Conservation (phyloP, 2,113 vertebrate species). For the Pitta sordida region DNA sequence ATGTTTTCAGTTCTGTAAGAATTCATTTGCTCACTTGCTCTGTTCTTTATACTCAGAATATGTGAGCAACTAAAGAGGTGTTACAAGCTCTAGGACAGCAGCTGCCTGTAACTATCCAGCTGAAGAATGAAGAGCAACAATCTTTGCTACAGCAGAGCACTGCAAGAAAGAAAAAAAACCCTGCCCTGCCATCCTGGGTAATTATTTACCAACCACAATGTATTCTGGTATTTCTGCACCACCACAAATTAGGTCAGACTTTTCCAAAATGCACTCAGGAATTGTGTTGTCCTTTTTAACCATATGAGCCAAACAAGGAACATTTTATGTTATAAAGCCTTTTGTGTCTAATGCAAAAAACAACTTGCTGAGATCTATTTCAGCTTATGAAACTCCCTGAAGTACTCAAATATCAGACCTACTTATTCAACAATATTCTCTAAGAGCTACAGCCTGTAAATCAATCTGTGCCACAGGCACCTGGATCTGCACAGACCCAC, state of each 20-base stretch:
- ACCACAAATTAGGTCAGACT: neutral
- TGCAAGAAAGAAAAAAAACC: neutral
- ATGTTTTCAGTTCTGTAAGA: neutral
- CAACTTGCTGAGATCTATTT: neutral
- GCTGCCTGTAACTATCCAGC: neutral
- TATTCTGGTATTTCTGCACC: neutral
- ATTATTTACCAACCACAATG: conserved; percentile 33
- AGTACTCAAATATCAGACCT: conserved; percentile 1
- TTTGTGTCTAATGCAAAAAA: neutral
- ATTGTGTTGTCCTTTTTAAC: neutral
- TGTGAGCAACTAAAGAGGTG: neutral
- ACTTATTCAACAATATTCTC: neutral
- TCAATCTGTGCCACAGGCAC: neutral
- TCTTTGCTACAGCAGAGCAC: neutral
- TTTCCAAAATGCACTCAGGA: neutral
- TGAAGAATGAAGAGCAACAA: neutral
- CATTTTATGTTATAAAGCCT: neutral
- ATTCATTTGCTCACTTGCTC: neutral
- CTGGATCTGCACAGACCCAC: neutral
- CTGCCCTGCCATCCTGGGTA: neutral
- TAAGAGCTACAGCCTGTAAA: neutral
- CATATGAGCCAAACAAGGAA: neutral
- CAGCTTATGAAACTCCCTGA: conserved; percentile 9
- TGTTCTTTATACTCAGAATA: neutral
- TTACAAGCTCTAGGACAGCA: neutral